Conservation (phyloP, 2,113 vertebrate genomes). For the Bubalus kerabau region DNA sequence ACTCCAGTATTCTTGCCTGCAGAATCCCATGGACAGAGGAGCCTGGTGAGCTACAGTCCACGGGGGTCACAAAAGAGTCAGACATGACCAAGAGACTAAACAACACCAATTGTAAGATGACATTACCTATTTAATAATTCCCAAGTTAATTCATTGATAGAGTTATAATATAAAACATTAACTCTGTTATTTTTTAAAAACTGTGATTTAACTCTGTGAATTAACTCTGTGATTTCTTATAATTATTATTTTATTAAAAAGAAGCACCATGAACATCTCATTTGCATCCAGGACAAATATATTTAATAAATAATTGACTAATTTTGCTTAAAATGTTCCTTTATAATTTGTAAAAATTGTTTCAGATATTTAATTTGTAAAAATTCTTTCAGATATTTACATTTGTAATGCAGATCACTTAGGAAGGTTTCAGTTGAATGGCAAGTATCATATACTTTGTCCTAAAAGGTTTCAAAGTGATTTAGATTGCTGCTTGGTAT, state of each 20-base stretch:
- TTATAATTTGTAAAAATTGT: not conserved
- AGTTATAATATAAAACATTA: not conserved
- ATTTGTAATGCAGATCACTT: not conserved
- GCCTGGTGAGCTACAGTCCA: not conserved
- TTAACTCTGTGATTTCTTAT: slow-evolving; percentile 4
- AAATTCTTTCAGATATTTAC: slow-evolving; percentile 23
- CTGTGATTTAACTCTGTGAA: not conserved
- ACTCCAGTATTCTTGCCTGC: not conserved
- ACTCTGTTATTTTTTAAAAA: slow-evolving; percentile 10
- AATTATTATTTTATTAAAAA: slow-evolving; percentile 6
- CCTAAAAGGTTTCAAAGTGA: slow-evolving; percentile 6
- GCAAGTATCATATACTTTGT: not conserved
- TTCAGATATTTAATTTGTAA: not conserved
- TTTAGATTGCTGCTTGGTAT: slow-evolving; percentile 9
- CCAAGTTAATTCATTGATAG: not conserved
- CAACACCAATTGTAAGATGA: not conserved
- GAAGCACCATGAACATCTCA: not conserved
- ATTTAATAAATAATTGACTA: not conserved
- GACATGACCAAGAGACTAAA: not conserved
- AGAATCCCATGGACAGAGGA: not conserved
- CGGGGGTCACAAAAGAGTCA: fast-evolving
- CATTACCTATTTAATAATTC: not conserved
- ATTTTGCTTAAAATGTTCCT: not conserved
- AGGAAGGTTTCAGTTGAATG: slow-evolving; percentile 40
- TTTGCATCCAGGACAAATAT: not conserved